Percentiles rank a stretch among this genome's conserved stretches.
phyloP scores from a whole-genome alignment of 2,888 invertebrate species.

The Aphrophora alni region DNA sequence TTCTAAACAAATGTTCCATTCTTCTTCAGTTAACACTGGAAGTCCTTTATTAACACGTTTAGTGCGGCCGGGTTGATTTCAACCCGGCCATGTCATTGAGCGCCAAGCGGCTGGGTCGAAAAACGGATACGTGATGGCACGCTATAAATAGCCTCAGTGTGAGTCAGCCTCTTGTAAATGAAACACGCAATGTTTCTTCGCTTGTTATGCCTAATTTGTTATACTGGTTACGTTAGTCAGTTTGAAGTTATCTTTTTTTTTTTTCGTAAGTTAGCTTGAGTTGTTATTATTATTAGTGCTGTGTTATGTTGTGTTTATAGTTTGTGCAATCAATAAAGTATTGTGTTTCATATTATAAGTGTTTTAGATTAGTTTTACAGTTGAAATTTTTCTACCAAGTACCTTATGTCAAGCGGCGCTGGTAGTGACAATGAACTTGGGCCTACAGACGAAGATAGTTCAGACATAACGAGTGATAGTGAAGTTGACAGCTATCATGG shows the following conservation, averaged over 20 bases:
- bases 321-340: neutral
- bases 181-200: neutral
- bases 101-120: too few relatives aligned
- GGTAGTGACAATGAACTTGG: neutral
- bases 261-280: neutral
- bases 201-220: neutral
- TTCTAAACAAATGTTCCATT: neutral
- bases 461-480: neutral
- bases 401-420: neutral
- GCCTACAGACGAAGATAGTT: neutral
- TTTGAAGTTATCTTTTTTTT: neutral
- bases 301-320: neutral
- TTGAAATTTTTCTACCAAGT: too few relatives aligned
- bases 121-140: too few relatives aligned
- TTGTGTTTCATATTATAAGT: neutral
- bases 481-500: neutral
- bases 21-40: too few relatives aligned
- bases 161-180: too few relatives aligned
- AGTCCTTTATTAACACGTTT: too few relatives aligned
- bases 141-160: too few relatives aligned
- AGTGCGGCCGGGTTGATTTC: too few relatives aligned
- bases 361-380: neutral
- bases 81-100: too few relatives aligned
- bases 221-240: neutral
- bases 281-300: neutral